Evolutionary conservation across 2,113 vertebrate genomes (phyloP).

Genomic region (Potamarius usumacintae): DNA sequence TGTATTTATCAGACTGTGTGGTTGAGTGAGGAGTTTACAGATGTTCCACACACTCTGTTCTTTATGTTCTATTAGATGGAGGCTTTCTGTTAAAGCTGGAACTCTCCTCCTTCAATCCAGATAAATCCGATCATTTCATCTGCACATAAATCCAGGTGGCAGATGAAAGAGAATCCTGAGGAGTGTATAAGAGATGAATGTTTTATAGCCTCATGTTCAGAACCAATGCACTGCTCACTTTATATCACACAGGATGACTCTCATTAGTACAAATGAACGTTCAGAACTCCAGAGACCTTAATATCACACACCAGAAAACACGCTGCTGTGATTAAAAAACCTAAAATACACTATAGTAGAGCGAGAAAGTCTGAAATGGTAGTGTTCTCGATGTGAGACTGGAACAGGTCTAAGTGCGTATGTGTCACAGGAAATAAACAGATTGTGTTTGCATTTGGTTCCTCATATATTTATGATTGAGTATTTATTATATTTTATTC

Average conservation of each 20-base stretch:
- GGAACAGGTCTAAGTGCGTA: neutral
- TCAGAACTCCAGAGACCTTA: conserved; percentile 12
- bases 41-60: neutral
- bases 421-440: neutral
- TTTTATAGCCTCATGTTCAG: neutral
- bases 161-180: neutral
- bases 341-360: neutral
- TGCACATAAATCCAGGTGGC: neutral
- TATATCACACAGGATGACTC: neutral
- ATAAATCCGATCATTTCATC: neutral
- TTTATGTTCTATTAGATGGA: neutral
- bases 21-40: neutral
- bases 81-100: neutral
- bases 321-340: conserved; percentile 12
- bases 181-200: neutral
- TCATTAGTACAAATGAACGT: conserved; percentile 24
- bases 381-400: neutral
- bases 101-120: neutral
- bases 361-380: neutral
- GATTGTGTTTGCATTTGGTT: neutral
- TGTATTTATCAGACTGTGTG: neutral
- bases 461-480: no score
- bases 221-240: neutral
- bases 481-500: neutral
- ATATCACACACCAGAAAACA: conserved; percentile 22